phyloP scores from a whole-genome alignment of 2,888 invertebrate genomes.

The Byasa hedistus region DNA sequence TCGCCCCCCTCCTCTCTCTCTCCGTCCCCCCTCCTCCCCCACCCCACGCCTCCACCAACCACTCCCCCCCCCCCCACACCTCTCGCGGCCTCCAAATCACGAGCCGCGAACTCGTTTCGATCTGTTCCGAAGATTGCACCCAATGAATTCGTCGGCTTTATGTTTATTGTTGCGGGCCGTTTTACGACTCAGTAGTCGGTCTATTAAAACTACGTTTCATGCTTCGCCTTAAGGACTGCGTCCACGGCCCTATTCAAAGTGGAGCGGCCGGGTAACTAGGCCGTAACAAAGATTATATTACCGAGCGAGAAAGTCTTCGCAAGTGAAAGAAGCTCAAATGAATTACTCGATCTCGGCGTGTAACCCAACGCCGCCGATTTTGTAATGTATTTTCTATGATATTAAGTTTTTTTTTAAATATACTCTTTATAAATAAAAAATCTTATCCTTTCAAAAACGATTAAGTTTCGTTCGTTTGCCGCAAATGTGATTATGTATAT shows the following conservation, averaged over 20 bases:
- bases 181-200: conserved; percentile 16
- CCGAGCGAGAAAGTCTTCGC: conserved; percentile 25
- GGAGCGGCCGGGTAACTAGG: conserved; percentile 17
- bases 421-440: no score
- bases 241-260: conserved; percentile 18
- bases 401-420: no score
- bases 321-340: not conserved
- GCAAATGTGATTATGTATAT: no score
- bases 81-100: conserved; percentile 33
- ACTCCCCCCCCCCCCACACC: conserved; percentile 34
- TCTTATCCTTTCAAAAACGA: no score
- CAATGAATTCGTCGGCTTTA: conserved; percentile 34
- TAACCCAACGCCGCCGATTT: not conserved
- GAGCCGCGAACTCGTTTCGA: conserved; percentile 51
- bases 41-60: conserved; percentile 34
- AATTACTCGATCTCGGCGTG: not conserved
- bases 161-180: conserved; percentile 21
- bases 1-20: conserved; percentile 31
- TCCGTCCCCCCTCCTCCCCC: conserved; percentile 33
- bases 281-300: conserved; percentile 26
- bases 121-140: conserved; percentile 37
- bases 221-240: conserved; percentile 15
- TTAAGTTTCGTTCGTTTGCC: no score
- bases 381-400: not conserved
- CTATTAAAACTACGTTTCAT: conserved; percentile 18